phyloP scores from a whole-genome alignment of 1,140 invertebrate species.

The Coptotermes formosanus region DNA sequence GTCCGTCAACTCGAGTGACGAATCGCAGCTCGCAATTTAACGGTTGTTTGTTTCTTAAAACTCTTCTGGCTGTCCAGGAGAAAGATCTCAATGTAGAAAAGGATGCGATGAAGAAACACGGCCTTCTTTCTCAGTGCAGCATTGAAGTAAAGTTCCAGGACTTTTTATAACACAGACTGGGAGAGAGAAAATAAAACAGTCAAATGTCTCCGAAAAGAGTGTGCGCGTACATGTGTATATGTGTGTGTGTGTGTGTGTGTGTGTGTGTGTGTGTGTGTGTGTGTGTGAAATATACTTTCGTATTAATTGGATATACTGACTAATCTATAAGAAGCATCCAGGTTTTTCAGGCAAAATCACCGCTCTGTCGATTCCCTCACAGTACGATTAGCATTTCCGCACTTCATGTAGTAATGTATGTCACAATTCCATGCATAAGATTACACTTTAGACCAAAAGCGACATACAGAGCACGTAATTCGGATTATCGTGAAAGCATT shows the following conservation, averaged over 20 bases:
- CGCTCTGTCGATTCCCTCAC: neutral
- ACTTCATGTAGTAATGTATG: neutral
- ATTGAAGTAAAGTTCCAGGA: neutral
- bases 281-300: neutral
- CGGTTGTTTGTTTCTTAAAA: conserved; percentile 19
- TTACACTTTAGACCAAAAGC: too few species aligned
- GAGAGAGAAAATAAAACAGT: neutral
- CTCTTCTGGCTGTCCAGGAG: neutral
- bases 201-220: neutral
- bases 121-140: neutral
- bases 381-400: too few species aligned
- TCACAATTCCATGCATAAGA: neutral
- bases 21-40: neutral
- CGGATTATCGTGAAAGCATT: too few species aligned
- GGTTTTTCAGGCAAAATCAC: neutral
- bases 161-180: neutral
- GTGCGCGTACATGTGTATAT: neutral
- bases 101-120: neutral
- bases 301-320: neutral
- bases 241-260: too few species aligned
- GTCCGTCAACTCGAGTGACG: neutral
- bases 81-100: neutral
- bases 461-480: too few species aligned
- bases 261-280: too few species aligned
- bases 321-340: neutral